Conservation (phyloP, 2,888 invertebrate genomes). For the Papilio gigon region DNA sequence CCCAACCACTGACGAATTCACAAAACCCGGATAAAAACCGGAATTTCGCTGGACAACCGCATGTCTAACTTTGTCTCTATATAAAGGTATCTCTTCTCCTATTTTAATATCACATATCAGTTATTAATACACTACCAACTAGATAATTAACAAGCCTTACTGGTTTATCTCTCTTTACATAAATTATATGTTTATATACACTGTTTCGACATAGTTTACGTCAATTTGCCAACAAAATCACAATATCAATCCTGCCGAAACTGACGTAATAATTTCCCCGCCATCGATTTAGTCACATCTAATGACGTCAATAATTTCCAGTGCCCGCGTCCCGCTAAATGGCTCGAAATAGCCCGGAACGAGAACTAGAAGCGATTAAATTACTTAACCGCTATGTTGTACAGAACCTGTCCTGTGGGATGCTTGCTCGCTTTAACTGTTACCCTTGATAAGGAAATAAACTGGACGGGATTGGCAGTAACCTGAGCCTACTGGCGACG, state of each 20-base stretch:
- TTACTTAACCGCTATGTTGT: conserved; percentile 58
- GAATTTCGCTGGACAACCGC: background rate
- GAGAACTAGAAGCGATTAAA: conserved; percentile 54
- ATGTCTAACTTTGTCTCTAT: background rate
- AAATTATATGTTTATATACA: too few relatives aligned
- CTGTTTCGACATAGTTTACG: background rate
- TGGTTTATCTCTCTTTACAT: too few relatives aligned
- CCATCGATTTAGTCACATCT: conserved; percentile 19
- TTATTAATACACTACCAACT: too few relatives aligned
- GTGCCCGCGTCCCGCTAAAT: conserved; percentile 14
- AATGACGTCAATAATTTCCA: conserved; percentile 30
- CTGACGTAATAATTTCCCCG: background rate
- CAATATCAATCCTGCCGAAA: background rate
- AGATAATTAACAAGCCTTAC: too few relatives aligned
- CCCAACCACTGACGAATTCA: too few relatives aligned
- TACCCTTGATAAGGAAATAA: conserved; percentile 47
- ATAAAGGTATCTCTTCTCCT: background rate
- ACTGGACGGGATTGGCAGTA: conserved; percentile 29
- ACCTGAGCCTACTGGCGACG: conserved; percentile 13
- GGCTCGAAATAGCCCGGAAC: conserved; percentile 44
- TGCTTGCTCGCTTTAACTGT: conserved; percentile 48
- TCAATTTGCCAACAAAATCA: background rate
- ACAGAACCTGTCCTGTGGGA: conserved; percentile 48
- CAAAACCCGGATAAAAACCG: background rate
- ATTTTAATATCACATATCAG: too few relatives aligned